Evolutionary conservation across 2,797 vertebrate species (phyloP).

Genomic region (Paramormyrops hopkinsi): DNA sequence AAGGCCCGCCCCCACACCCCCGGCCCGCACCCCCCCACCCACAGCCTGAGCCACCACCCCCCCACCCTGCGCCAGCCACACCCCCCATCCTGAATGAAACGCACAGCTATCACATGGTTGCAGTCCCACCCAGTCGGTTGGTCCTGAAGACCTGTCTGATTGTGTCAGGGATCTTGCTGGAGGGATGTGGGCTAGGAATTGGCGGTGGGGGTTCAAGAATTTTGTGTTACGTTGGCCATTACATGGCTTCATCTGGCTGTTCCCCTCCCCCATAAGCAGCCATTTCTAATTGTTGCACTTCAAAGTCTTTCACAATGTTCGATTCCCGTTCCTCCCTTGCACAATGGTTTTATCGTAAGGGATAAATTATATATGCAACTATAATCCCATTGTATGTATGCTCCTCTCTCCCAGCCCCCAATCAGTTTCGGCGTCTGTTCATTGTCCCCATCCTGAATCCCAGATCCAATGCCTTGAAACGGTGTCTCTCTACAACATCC

Average conservation of each 20-base stretch:
- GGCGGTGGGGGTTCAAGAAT: slow-evolving; percentile 33
- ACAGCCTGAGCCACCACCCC: no score
- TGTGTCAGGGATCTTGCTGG: slow-evolving; percentile 13
- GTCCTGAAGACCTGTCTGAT: slow-evolving; percentile 14
- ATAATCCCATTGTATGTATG: slow-evolving; percentile 38
- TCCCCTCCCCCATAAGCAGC: slow-evolving; percentile 26
- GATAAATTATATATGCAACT: slow-evolving; percentile 65
- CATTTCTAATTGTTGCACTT: background rate
- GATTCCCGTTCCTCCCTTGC: slow-evolving; percentile 38
- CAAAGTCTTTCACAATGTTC: slow-evolving; percentile 24
- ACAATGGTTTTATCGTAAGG: slow-evolving; percentile 45
- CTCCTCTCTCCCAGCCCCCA: background rate
- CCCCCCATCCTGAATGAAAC: background rate
- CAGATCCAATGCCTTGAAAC: slow-evolving; percentile 46
- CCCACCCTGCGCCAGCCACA: background rate
- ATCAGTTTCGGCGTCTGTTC: background rate
- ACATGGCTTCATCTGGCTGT: slow-evolving; percentile 35
- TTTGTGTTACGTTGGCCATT: slow-evolving; percentile 39
- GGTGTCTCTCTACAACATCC: slow-evolving; percentile 34
- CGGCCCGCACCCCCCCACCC: no score
- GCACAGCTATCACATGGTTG: slow-evolving; percentile 33
- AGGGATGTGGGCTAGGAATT: background rate
- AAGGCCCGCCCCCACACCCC: background rate
- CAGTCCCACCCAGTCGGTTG: slow-evolving; percentile 18
- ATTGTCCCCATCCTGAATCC: slow-evolving; percentile 37